phyloP scores from a whole-genome alignment of 2,113 vertebrate species.

The Cyphomyrus discorhynchus region DNA sequence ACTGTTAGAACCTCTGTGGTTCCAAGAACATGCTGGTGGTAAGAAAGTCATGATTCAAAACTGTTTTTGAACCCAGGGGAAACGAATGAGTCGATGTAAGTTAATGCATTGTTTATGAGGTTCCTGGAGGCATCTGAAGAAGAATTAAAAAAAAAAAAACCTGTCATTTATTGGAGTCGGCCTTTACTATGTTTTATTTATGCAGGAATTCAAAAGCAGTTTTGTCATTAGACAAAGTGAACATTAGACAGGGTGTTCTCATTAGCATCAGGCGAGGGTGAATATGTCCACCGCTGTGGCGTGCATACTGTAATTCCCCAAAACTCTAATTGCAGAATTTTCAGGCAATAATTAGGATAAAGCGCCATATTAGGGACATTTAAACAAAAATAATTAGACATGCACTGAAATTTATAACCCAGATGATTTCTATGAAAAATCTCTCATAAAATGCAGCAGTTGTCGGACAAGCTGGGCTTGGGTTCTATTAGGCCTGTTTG shows the following conservation, averaged over 20 bases:
- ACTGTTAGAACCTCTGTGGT: not conserved
- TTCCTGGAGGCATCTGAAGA: constrained; percentile 14
- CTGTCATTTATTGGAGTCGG: constrained; percentile 16
- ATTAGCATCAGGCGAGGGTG: constrained; percentile 39
- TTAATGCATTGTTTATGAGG: constrained; percentile 7
- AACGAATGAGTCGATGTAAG: constrained; percentile 10
- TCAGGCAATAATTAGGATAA: constrained; percentile 41
- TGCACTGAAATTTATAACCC: constrained; percentile 31
- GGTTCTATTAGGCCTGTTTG: constrained; percentile 28
- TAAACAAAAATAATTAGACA: constrained; percentile 47
- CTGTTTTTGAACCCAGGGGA: constrained; percentile 3
- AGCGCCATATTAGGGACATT: constrained; percentile 34
- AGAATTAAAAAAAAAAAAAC: constrained; percentile 12
- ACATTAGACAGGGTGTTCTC: constrained; percentile 33
- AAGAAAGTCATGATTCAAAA: constrained; percentile 6
- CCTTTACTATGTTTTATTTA: constrained; percentile 44
- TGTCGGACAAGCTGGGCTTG: not conserved
- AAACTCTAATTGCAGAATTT: constrained; percentile 42
- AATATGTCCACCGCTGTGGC: constrained; percentile 31
- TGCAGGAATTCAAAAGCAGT: constrained; percentile 40
- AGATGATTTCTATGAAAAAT: not conserved
- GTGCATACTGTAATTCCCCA: constrained; percentile 27
- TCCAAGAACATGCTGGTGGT: not conserved
- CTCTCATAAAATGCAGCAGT: not conserved
- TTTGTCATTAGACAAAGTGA: constrained; percentile 46